Evolutionary conservation across 1,140 invertebrate species (phyloP).

Genomic region (Zelostemma sp.): DNA sequence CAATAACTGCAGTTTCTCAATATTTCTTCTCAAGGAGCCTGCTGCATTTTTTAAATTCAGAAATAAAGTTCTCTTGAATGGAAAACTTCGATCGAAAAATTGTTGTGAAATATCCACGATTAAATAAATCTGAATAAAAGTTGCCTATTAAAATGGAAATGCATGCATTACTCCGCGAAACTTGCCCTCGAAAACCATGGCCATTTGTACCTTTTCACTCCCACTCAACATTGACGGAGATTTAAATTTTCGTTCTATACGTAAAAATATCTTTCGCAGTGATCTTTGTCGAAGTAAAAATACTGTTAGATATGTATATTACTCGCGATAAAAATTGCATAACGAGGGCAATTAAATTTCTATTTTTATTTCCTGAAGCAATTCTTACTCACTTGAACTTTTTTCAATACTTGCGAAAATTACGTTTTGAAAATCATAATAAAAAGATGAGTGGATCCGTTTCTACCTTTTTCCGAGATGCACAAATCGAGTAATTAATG

Average conservation of each 20-base stretch:
- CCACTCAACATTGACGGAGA: constrained; percentile 16
- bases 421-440: not conserved
- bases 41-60: too few species aligned
- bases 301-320: not conserved
- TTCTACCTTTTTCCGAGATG: constrained; percentile 7
- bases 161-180: constrained; percentile 36
- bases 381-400: too few species aligned
- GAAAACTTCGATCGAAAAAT: too few species aligned
- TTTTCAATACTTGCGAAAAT: not conserved
- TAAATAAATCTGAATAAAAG: constrained; percentile 33
- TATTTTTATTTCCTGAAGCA: too few species aligned
- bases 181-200: constrained; percentile 30
- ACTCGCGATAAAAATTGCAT: too few species aligned
- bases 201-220: constrained; percentile 22
- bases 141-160: constrained; percentile 29
- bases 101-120: constrained; percentile 29
- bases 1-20: too few species aligned
- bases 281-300: constrained; percentile 12
- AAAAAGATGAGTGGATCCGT: constrained; percentile 2
- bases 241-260: constrained; percentile 22
- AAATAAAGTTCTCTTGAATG: too few species aligned
- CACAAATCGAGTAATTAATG: constrained; percentile 29
- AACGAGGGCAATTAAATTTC: too few species aligned
- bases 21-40: too few species aligned
- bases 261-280: constrained; percentile 19